Percentiles rank a stretch among this genome's conserved stretches.
Evolutionary conservation across 2,113 vertebrate genomes (phyloP).

Genomic region (Siphamia tubifer): DNA sequence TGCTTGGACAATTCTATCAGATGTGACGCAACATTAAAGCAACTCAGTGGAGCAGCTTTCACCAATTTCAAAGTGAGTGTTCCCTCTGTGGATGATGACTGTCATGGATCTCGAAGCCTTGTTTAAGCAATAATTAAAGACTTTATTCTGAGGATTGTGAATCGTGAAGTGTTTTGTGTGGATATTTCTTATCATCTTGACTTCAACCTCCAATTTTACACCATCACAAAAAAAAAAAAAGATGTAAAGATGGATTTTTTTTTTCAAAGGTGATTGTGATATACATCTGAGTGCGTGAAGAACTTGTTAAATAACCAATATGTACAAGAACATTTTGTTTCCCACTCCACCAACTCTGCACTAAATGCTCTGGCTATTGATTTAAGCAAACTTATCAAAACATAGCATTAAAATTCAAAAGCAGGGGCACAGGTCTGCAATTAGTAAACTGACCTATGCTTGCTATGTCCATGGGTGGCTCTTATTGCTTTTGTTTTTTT

Average conservation of each 20-base stretch:
- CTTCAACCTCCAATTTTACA: too few species aligned
- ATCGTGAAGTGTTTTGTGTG: too few species aligned
- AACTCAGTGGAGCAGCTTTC: neutral
- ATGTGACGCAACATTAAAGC: conserved; percentile 23
- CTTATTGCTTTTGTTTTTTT: conserved; percentile 24
- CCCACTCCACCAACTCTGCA: neutral
- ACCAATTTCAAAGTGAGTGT: neutral
- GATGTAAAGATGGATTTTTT: too few species aligned
- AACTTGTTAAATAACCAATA: neutral
- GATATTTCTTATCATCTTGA: too few species aligned
- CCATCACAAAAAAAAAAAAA: too few species aligned
- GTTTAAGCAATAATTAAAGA: neutral
- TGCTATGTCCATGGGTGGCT: conserved; percentile 1
- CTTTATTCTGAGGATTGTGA: neutral
- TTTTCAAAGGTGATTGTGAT: too few species aligned
- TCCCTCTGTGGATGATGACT: neutral
- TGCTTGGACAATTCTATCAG: conserved; percentile 13
- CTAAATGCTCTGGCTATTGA: conserved; percentile 2
- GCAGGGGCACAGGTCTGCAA: conserved; percentile 19
- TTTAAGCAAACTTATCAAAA: conserved; percentile 30
- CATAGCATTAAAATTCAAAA: conserved; percentile 36
- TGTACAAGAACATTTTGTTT: neutral
- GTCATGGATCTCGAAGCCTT: neutral
- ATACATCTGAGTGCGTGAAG: neutral
- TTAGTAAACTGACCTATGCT: conserved; percentile 40